phyloP scores from a whole-genome alignment of 1,140 invertebrate species.

The Drosophila littoralis region DNA sequence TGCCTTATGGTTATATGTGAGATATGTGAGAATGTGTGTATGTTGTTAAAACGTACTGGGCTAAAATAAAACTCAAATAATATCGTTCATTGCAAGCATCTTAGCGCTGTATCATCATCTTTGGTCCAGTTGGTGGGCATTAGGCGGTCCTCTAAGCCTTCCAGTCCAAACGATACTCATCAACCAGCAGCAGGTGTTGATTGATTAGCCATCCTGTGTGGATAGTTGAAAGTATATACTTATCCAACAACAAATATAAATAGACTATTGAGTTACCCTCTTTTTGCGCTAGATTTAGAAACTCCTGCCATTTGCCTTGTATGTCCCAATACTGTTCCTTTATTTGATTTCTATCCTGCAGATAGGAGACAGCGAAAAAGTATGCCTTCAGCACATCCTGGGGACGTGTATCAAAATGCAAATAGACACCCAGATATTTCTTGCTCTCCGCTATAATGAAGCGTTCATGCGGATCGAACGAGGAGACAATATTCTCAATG shows the following conservation, averaged over 20 bases:
- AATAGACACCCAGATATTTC: slow-evolving; percentile 77
- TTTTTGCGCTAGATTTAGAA: slow-evolving; percentile 76
- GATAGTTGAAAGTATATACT: slow-evolving; percentile 12
- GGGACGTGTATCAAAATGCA: slow-evolving; percentile 79
- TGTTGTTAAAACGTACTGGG: slow-evolving; percentile 26
- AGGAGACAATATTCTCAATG: slow-evolving; percentile 81
- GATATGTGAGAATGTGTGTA: slow-evolving; percentile 60
- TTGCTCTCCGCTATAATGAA: slow-evolving; percentile 83
- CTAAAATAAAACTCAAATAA: slow-evolving; percentile 46
- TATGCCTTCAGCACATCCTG: slow-evolving; percentile 83
- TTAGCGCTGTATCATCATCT: slow-evolving; percentile 23
- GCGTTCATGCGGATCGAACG: slow-evolving; percentile 85
- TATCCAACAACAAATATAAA: slow-evolving; percentile 1
- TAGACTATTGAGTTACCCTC: slow-evolving; percentile 49
- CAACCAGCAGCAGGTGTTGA: slow-evolving; percentile 85
- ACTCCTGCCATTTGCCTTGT: slow-evolving; percentile 84
- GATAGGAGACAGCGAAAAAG: slow-evolving; percentile 84
- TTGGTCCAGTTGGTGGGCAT: slow-evolving; percentile 31
- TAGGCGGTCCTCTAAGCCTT: slow-evolving; percentile 62
- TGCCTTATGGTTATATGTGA: slow-evolving; percentile 55
- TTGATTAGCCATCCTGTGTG: slow-evolving; percentile 85
- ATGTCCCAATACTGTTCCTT: slow-evolving; percentile 85
- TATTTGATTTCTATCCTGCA: slow-evolving; percentile 82
- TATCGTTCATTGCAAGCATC: slow-evolving; percentile 51
- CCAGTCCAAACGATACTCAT: slow-evolving; percentile 85